phyloP scores from a whole-genome alignment of 2,888 invertebrate species.

The Chloroclystis v-ata region DNA sequence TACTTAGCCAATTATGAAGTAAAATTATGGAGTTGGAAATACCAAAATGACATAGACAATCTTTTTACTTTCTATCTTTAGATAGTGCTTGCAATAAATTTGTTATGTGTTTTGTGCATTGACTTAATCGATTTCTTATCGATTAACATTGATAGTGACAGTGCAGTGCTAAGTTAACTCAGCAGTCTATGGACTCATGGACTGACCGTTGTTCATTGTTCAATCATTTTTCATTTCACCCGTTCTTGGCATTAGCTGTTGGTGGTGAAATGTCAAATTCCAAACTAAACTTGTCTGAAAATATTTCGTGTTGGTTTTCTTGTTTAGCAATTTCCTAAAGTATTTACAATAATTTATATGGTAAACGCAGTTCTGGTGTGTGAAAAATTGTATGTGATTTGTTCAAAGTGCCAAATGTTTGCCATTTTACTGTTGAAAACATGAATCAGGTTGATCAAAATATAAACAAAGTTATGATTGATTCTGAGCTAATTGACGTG shows the following conservation, averaged over 20 bases:
- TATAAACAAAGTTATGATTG: slow-evolving; percentile 77
- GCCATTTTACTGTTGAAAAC: slow-evolving; percentile 58
- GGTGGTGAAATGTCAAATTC: slow-evolving; percentile 61
- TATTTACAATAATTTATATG: slow-evolving; percentile 58
- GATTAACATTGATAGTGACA: too few species aligned
- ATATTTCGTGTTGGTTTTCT: slow-evolving; percentile 64
- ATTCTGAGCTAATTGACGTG: slow-evolving; percentile 77
- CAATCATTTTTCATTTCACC: slow-evolving; percentile 33
- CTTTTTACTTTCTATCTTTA: too few species aligned
- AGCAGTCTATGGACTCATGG: slow-evolving; percentile 37
- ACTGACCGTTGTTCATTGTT: slow-evolving; percentile 54
- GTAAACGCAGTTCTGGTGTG: slow-evolving; percentile 59
- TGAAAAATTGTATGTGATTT: slow-evolving; percentile 60
- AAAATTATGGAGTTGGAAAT: too few species aligned
- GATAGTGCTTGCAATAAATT: too few species aligned
- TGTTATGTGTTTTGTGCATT: too few species aligned
- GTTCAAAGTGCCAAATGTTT: slow-evolving; percentile 74
- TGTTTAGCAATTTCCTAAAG: slow-evolving; percentile 56
- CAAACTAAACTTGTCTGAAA: slow-evolving; percentile 67
- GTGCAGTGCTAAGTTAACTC: too few species aligned
- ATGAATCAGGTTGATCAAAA: slow-evolving; percentile 74
- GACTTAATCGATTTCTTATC: too few species aligned
- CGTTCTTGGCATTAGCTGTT: slow-evolving; percentile 51
- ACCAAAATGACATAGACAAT: too few species aligned
- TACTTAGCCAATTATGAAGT: too few species aligned